Percentiles rank a stretch among this genome's conserved stretches.
phyloP scores from a whole-genome alignment of 2,113 vertebrate genomes.

The Bos taurus region ARS-UCD2.0 NC_037352.1:38301501-38302000 shows the following conservation, averaged over 20 bases:
- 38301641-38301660: background rate
- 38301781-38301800: background rate
- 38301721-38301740: background rate
- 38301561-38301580: too few species aligned
- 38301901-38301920: rapidly evolving
- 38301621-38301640: background rate
- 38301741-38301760: background rate
- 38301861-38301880: background rate
- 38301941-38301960: constrained; percentile 90
- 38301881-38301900: background rate
- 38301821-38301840: too few species aligned
- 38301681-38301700: background rate
- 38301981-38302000: constrained; percentile 92
- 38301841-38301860: too few species aligned
- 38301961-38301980: constrained; percentile 94
- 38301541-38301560: background rate
- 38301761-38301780: rapidly evolving
- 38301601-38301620: background rate
- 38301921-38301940: background rate
- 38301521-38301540: background rate
- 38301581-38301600: too few species aligned
- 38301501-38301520: background rate
- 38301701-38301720: background rate
- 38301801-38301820: background rate
- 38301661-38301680: background rate